Percentiles rank a stretch among this genome's conserved stretches.
phyloP scores from a whole-genome alignment of 2,797 vertebrate genomes.

The Enteromius afrohamiltoni region DNA sequence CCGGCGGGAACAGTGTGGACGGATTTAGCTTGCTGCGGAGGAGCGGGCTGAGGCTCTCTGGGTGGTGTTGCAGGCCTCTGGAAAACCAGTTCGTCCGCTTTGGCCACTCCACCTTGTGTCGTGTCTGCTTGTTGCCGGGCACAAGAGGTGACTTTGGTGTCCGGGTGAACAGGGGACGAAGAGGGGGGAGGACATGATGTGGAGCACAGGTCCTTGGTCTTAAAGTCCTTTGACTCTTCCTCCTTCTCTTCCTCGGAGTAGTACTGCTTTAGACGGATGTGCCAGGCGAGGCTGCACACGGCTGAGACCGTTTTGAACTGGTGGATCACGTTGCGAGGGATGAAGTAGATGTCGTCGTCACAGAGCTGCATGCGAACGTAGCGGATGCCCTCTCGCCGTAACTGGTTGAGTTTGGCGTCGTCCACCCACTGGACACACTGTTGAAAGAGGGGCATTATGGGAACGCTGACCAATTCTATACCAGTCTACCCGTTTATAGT shows the following conservation, averaged over 20 bases:
- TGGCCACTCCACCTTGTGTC: slow-evolving; percentile 74
- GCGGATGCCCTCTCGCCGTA: slow-evolving; percentile 94
- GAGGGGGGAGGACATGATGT: slow-evolving; percentile 66
- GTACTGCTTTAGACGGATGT: slow-evolving; percentile 94
- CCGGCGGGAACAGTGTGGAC: slow-evolving; percentile 49
- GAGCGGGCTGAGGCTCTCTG: slow-evolving; percentile 64
- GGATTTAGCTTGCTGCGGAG: slow-evolving; percentile 69
- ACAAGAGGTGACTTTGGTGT: slow-evolving; percentile 74
- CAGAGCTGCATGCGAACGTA: slow-evolving; percentile 92
- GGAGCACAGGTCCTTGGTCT: slow-evolving; percentile 66
- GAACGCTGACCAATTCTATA: neutral
- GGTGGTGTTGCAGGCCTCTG: slow-evolving; percentile 71
- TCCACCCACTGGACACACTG: slow-evolving; percentile 88
- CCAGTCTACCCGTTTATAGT: neutral
- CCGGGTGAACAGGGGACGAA: slow-evolving; percentile 69
- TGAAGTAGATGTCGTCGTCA: slow-evolving; percentile 98
- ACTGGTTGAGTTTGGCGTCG: slow-evolving; percentile 98
- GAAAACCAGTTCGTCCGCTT: slow-evolving; percentile 71
- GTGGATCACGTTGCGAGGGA: slow-evolving; percentile 98
- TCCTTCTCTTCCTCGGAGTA: slow-evolving; percentile 74
- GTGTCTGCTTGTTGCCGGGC: slow-evolving; percentile 71
- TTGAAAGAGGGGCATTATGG: slow-evolving; percentile 15
- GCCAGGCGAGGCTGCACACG: slow-evolving; percentile 98
- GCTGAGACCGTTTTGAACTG: slow-evolving; percentile 99
- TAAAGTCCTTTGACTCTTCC: slow-evolving; percentile 66